phyloP scores from a whole-genome alignment of 2,113 vertebrate genomes.

The Passer domesticus region DNA sequence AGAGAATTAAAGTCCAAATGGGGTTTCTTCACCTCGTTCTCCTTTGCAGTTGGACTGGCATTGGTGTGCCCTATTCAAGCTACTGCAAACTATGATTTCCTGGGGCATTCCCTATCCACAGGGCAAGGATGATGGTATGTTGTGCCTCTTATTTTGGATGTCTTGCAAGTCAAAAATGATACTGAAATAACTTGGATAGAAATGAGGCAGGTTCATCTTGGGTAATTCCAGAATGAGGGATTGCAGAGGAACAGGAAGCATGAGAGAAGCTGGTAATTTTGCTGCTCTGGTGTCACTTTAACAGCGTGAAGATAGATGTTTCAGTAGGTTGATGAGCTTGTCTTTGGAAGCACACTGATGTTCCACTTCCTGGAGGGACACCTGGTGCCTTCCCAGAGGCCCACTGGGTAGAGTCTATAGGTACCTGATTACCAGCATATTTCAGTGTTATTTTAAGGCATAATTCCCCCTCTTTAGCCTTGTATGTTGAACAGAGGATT shows the following conservation, averaged over 20 bases:
- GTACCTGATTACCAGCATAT: neutral
- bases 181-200: neutral
- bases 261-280: neutral
- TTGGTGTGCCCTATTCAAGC: neutral
- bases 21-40: neutral
- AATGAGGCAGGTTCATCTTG: neutral
- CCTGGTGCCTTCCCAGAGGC: neutral
- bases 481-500: neutral
- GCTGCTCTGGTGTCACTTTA: neutral
- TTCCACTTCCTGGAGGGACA: neutral
- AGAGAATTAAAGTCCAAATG: neutral
- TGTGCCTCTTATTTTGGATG: neutral
- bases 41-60: rapidly evolving
- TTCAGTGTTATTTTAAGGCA: neutral
- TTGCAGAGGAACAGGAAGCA: neutral
- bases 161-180: neutral
- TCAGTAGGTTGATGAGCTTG: neutral
- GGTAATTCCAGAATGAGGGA: neutral
- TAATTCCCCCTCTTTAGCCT: neutral
- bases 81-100: neutral
- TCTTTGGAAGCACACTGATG: neutral
- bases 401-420: neutral
- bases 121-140: neutral
- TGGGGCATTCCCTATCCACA: neutral
- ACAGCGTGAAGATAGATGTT: neutral